These are phyloP conservation scores for Holotrichia oblita DNA, from an alignment of 1,140 invertebrate genomes.

Conservation along the genomic window DNA sequence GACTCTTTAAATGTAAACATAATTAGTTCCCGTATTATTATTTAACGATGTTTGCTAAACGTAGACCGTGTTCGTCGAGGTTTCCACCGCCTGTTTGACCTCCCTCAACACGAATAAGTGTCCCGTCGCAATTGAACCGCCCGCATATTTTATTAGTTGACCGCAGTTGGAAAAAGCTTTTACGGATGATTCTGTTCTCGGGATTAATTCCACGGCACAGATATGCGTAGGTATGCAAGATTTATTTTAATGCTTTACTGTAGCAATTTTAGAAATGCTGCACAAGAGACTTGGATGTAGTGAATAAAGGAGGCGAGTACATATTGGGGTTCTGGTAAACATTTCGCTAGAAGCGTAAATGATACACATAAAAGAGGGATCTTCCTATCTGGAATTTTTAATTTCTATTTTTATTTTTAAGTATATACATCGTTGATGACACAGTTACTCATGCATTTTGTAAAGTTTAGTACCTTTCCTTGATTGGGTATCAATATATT, in stretches of 20 bases:
- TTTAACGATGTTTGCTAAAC: neutral
- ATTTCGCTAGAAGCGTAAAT: no score
- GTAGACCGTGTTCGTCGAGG: neutral
- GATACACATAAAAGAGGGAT: no score
- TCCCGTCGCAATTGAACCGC: neutral
- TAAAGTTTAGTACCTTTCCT: no score
- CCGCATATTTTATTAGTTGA: slow-evolving; percentile 1
- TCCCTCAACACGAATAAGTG: neutral
- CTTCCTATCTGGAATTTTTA: no score
- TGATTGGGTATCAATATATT: no score
- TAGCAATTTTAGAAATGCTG: neutral
- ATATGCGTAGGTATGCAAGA: neutral
- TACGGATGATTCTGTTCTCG: neutral
- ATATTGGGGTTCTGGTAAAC: no score
- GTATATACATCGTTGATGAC: no score
- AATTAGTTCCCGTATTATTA: slow-evolving; percentile 9
- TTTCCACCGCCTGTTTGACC: no score
- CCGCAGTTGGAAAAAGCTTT: neutral
- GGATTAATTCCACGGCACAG: neutral
- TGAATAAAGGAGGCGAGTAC: no score
- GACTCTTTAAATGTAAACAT: slow-evolving; percentile 7
- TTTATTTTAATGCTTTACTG: neutral
- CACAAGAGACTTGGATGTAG: neutral
- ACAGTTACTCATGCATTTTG: no score
- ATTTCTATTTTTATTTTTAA: no score